These are phyloP conservation scores for Panagrolaimus sp. DNA, from an alignment of 1,140 invertebrate species.

Conservation along the genomic window DNA sequence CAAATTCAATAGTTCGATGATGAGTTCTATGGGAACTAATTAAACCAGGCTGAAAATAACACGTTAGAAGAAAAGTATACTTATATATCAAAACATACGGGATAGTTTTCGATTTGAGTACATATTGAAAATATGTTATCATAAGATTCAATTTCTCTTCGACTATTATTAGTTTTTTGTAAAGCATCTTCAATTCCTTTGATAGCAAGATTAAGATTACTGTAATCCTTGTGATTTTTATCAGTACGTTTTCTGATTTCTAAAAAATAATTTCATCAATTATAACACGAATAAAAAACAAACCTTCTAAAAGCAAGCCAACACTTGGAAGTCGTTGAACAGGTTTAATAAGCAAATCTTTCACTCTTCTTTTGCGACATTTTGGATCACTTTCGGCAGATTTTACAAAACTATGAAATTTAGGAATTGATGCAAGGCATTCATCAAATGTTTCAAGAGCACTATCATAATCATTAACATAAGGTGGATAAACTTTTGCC, in stretches of 20 bases:
- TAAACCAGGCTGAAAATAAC: background rate
- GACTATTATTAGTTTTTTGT: constrained; percentile 35
- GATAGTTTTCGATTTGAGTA: constrained; percentile 39
- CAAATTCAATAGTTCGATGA: constrained; percentile 29
- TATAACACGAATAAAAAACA: background rate
- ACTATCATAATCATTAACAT: constrained; percentile 38
- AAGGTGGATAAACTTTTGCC: constrained; percentile 31
- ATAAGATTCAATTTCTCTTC: constrained; percentile 31
- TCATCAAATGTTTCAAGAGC: constrained; percentile 19
- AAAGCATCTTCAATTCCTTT: constrained; percentile 27
- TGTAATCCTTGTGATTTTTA: constrained; percentile 29
- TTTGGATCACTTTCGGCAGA: constrained; percentile 15
- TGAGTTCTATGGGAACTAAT: constrained; percentile 31
- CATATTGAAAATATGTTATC: constrained; percentile 32
- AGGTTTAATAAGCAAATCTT: constrained; percentile 36
- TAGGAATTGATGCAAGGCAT: constrained; percentile 26
- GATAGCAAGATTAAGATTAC: constrained; percentile 22
- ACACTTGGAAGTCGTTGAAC: constrained; percentile 42
- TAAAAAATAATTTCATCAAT: constrained; percentile 20
- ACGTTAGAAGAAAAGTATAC: too few relatives aligned
- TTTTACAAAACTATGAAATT: constrained; percentile 36
- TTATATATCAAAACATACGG: constrained; percentile 17
- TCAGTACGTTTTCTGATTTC: constrained; percentile 37
- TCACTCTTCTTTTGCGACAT: constrained; percentile 33
- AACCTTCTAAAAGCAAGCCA: constrained; percentile 39